Evolutionary conservation across 1,140 invertebrate genomes (phyloP).

Genomic region (Drosophila tristis): DNA sequence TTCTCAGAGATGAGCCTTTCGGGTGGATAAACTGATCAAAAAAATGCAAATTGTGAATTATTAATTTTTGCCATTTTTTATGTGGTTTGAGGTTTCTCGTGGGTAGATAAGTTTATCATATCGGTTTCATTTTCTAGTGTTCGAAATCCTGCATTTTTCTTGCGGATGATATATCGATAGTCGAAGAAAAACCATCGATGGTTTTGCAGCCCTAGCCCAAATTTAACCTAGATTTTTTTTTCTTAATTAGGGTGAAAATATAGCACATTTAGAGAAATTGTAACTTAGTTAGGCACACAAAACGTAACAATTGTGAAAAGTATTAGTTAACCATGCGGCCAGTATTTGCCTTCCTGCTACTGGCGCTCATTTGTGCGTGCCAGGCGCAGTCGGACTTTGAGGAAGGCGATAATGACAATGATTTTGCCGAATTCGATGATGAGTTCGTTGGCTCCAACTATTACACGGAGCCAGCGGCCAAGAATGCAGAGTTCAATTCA

Average conservation of each 20-base stretch:
- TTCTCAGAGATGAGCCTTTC: too few species aligned
- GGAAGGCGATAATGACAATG: conserved; percentile 89
- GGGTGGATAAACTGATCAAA: too few species aligned
- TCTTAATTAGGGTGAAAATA: conserved; percentile 69
- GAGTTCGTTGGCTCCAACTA: conserved; percentile 90
- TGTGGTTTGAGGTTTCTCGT: too few species aligned
- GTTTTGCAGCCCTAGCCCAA: conserved; percentile 32
- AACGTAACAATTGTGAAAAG: conserved; percentile 9
- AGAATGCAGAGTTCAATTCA: conserved; percentile 53
- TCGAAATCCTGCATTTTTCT: too few species aligned
- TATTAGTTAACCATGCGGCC: conserved; percentile 60
- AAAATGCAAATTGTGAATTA: too few species aligned
- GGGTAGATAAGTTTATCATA: too few species aligned
- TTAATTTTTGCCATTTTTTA: too few species aligned
- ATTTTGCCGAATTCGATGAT: conserved; percentile 98
- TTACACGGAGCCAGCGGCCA: conserved; percentile 49
- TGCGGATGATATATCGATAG: too few species aligned
- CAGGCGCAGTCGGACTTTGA: conserved; percentile 43
- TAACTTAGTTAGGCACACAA: conserved; percentile 52
- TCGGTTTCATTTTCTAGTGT: too few species aligned
- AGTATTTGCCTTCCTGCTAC: conserved; percentile 62
- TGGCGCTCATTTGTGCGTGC: conserved; percentile 62
- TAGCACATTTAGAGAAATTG: conserved; percentile 60
- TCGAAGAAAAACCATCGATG: neutral
- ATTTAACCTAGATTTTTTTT: conserved; percentile 72